Percentiles rank a stretch among this genome's conserved stretches.
Conservation (phyloP, 2,888 invertebrate species). For the Eristalis arbustorum region DNA sequence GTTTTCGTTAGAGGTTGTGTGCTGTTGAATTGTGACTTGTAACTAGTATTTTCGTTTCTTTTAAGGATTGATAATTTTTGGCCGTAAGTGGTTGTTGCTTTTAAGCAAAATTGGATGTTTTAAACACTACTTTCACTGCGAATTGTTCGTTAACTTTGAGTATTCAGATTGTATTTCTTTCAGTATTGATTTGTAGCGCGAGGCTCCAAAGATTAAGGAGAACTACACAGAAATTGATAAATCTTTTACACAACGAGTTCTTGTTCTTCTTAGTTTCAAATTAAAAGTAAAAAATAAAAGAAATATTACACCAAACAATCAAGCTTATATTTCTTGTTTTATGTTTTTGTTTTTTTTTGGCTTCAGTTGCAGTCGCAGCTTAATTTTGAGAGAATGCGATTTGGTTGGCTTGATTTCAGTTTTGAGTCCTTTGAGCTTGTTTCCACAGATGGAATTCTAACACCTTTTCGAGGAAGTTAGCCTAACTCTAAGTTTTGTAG, state of each 20-base stretch:
- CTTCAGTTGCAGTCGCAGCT: slow-evolving; percentile 68
- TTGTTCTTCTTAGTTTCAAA: slow-evolving; percentile 32
- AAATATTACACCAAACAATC: slow-evolving; percentile 53
- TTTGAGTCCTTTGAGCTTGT: slow-evolving; percentile 56
- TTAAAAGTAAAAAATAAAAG: slow-evolving; percentile 35
- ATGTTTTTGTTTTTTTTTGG: slow-evolving; percentile 52
- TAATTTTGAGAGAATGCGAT: slow-evolving; percentile 62
- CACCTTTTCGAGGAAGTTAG: slow-evolving; percentile 66
- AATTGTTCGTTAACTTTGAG: slow-evolving; percentile 52
- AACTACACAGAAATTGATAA: slow-evolving; percentile 47
- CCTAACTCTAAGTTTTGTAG: slow-evolving; percentile 74
- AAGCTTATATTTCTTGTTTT: slow-evolving; percentile 30
- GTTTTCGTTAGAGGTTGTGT: slow-evolving; percentile 61
- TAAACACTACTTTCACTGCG: slow-evolving; percentile 58
- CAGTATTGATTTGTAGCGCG: slow-evolving; percentile 38
- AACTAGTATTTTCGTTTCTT: slow-evolving; percentile 66
- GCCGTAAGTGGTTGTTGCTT: slow-evolving; percentile 50
- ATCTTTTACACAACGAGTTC: slow-evolving; percentile 37
- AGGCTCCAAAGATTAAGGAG: slow-evolving; percentile 38
- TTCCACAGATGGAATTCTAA: slow-evolving; percentile 58
- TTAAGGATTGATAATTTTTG: slow-evolving; percentile 42
- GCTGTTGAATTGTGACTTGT: slow-evolving; percentile 69
- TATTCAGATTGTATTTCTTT: slow-evolving; percentile 47
- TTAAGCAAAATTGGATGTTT: slow-evolving; percentile 17
- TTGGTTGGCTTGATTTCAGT: slow-evolving; percentile 61